phyloP scores from a whole-genome alignment of 2,113 vertebrate species.

The Ondatra zibethicus region DNA sequence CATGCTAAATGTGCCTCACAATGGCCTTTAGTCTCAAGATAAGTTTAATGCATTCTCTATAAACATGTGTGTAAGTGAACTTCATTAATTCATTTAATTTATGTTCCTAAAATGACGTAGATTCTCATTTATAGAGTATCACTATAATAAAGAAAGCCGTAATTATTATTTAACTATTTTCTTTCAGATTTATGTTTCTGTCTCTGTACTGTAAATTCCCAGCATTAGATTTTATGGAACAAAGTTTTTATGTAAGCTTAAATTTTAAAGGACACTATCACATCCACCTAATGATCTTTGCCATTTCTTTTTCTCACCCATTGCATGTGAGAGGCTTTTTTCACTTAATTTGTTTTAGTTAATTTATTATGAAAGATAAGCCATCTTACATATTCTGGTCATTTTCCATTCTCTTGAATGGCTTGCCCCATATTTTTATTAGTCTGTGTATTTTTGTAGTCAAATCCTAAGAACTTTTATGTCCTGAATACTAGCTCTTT shows the following conservation, averaged over 20 bases:
- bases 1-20: neutral
- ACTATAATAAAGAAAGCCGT: constrained; percentile 8
- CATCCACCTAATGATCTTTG: neutral
- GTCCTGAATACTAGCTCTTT: constrained; percentile 61
- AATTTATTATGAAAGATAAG: constrained; percentile 26
- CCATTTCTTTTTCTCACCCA: constrained; percentile 15
- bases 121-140: neutral
- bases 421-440: constrained; percentile 59
- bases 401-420: neutral
- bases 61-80: neutral
- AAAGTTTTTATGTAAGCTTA: constrained; percentile 39
- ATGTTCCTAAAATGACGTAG: constrained; percentile 2
- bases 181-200: neutral
- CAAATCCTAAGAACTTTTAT: constrained; percentile 45
- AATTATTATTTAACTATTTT: constrained; percentile 18
- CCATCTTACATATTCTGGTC: neutral
- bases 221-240: neutral
- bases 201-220: neutral
- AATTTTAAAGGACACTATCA: constrained; percentile 42
- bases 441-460: constrained; percentile 33
- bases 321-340: neutral
- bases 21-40: constrained; percentile 45
- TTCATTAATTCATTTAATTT: constrained; percentile 31
- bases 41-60: neutral
- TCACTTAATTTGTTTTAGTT: constrained; percentile 40